Evolutionary conservation across 2,113 vertebrate species (phyloP).

Genomic region (Rafetus swinhoei): DNA sequence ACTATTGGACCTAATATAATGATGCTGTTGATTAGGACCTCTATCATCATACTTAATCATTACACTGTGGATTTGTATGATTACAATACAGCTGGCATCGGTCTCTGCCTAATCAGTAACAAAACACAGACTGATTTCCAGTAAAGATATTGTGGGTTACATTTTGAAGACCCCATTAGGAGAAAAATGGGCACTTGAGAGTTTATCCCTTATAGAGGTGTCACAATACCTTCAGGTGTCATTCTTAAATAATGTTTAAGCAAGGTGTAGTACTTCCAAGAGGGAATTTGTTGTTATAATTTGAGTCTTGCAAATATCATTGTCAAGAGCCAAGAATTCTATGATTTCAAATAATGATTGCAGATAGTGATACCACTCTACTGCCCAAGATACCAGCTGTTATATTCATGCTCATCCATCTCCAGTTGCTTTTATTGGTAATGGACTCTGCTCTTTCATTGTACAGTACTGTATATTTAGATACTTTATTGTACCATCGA

Average conservation of each 20-base stretch:
- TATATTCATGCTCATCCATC: not conserved
- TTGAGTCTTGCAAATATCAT: not conserved
- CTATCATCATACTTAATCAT: not conserved
- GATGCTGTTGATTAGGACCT: not conserved
- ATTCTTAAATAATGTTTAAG: not conserved
- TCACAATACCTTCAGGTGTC: not conserved
- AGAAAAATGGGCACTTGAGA: not conserved
- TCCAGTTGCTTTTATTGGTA: not conserved
- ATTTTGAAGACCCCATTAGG: not conserved
- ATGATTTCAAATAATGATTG: not conserved
- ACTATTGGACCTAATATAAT: not conserved
- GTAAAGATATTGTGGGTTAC: not conserved
- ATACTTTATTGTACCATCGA: not conserved
- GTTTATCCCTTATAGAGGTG: not conserved
- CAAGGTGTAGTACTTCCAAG: not conserved
- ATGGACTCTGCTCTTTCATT: not conserved
- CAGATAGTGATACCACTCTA: not conserved
- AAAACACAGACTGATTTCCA: not conserved
- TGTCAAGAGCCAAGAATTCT: conserved; percentile 15
- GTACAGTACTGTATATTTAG: not conserved
- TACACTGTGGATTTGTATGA: rapidly evolving
- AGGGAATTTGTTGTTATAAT: not conserved
- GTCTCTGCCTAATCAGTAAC: not conserved
- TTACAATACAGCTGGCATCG: not conserved
- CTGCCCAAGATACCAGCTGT: rapidly evolving